Evolutionary conservation across 2,888 invertebrate genomes (phyloP).

Genomic region (Noctua janthina): DNA sequence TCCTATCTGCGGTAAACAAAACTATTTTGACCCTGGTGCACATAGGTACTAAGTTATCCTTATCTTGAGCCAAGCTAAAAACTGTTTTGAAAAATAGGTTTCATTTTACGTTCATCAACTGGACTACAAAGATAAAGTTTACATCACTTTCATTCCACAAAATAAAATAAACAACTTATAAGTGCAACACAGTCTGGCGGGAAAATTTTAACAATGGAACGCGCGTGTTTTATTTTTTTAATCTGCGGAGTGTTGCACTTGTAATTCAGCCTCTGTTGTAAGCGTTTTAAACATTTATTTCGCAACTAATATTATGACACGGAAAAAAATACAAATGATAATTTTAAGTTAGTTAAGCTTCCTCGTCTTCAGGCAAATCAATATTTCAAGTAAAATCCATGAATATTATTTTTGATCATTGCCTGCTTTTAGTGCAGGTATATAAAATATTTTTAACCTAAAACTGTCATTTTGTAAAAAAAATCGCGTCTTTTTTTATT

Average conservation of each 20-base stretch:
- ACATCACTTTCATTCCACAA: background rate
- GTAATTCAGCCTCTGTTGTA: background rate
- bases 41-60: background rate
- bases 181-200: conserved; percentile 13
- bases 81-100: background rate
- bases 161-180: background rate
- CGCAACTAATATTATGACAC: background rate
- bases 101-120: background rate
- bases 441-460: no score
- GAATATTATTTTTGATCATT: background rate
- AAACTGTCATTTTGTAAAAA: background rate
- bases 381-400: background rate
- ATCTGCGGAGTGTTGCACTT: background rate
- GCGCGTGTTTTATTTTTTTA: conserved; percentile 4
- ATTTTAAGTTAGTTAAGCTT: no score
- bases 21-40: background rate
- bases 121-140: background rate
- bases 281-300: background rate
- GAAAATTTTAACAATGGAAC: conserved; percentile 44
- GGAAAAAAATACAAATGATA: background rate
- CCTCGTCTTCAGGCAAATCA: background rate
- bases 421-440: no score
- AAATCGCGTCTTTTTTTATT: background rate
- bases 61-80: background rate
- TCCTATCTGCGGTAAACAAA: background rate